These are phyloP conservation scores for Tribolium madens DNA, from an alignment of 1,140 invertebrate species.

Conservation along the genomic window DNA sequence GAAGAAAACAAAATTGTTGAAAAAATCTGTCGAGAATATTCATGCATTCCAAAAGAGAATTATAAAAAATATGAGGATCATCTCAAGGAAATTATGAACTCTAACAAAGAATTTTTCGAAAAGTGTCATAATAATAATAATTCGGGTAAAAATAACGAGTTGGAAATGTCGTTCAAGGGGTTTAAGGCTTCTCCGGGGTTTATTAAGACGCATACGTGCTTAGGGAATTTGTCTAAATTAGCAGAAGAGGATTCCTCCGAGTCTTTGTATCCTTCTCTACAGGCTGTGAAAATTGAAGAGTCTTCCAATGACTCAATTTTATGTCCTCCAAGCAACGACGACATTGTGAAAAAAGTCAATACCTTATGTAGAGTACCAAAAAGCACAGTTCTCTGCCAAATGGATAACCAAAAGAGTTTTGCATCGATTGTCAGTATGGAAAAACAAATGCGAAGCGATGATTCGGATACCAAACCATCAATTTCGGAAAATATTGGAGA, in stretches of 20 bases:
- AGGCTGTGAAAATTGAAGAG: not conserved
- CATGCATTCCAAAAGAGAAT: slow-evolving; percentile 58
- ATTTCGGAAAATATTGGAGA: slow-evolving; percentile 46
- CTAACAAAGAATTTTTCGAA: not conserved
- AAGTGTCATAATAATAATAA: slow-evolving; percentile 35
- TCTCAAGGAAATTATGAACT: slow-evolving; percentile 53
- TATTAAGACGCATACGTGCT: slow-evolving; percentile 23
- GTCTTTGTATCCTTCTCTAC: not conserved
- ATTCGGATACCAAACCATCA: not conserved
- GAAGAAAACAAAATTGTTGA: slow-evolving; percentile 57
- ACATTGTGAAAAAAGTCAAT: slow-evolving; percentile 43
- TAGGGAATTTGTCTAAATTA: slow-evolving; percentile 3
- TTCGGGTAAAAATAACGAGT: slow-evolving; percentile 42
- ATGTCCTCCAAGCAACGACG: slow-evolving; percentile 1
- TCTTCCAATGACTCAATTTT: not conserved
- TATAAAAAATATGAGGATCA: slow-evolving; percentile 62
- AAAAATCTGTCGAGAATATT: slow-evolving; percentile 55
- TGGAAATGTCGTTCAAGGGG: slow-evolving; percentile 17
- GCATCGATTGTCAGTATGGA: slow-evolving; percentile 5
- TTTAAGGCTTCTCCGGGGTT: not conserved
- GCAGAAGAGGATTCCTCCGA: not conserved
- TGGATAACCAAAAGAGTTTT: not conserved
- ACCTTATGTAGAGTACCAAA: slow-evolving; percentile 39
- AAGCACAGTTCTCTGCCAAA: slow-evolving; percentile 6
- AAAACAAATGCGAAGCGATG: slow-evolving; percentile 39